These are phyloP conservation scores for Protaetia brevitarsis DNA, from an alignment of 1,140 invertebrate species.

Conservation along the genomic window DNA sequence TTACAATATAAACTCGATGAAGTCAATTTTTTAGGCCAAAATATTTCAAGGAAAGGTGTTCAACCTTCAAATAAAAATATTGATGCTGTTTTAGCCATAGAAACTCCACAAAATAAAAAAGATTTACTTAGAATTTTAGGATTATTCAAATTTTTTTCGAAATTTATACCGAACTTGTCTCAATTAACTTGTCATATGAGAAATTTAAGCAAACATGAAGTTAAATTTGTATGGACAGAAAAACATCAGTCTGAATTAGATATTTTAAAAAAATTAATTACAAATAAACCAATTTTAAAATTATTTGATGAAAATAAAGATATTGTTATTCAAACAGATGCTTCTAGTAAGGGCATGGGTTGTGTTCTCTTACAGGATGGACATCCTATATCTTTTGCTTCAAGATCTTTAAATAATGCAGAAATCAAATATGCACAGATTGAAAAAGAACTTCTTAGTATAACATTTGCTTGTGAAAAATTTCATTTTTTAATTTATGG, in stretches of 20 bases:
- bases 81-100: background rate
- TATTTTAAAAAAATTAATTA: slow-evolving; percentile 36
- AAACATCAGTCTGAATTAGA: slow-evolving; percentile 35
- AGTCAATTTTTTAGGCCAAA: background rate
- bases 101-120: background rate
- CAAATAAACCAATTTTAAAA: slow-evolving; percentile 35
- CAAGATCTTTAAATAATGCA: slow-evolving; percentile 40
- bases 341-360: slow-evolving; percentile 41
- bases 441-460: slow-evolving; percentile 50
- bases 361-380: slow-evolving; percentile 38
- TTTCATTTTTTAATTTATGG: slow-evolving; percentile 47
- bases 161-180: slow-evolving; percentile 41
- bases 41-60: background rate
- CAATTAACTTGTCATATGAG: slow-evolving; percentile 32
- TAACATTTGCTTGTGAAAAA: slow-evolving; percentile 43
- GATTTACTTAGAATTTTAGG: slow-evolving; percentile 37
- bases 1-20: slow-evolving; percentile 4
- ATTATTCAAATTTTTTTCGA: slow-evolving; percentile 39
- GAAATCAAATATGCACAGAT: slow-evolving; percentile 46
- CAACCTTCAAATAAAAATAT: background rate
- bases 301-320: slow-evolving; percentile 36
- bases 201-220: slow-evolving; percentile 31
- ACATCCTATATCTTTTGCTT: slow-evolving; percentile 45
- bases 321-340: slow-evolving; percentile 39
- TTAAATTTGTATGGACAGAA: slow-evolving; percentile 34